phyloP scores from a whole-genome alignment of 2,113 vertebrate species.

The Regulus satrapa region DNA sequence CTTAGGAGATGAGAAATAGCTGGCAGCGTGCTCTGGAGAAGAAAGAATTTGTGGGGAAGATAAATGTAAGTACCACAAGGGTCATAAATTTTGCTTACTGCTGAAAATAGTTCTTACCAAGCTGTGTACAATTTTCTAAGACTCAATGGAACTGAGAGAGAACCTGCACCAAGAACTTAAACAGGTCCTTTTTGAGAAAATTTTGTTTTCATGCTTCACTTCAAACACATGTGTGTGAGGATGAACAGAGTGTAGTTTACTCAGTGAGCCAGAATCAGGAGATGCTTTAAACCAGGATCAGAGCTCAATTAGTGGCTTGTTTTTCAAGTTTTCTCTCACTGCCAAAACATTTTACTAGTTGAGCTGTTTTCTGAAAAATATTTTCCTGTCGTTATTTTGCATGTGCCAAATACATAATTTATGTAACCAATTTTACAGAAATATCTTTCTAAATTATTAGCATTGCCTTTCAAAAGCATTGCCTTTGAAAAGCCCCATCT shows the following conservation, averaged over 20 bases:
- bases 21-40: background rate
- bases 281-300: background rate
- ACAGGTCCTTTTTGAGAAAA: background rate
- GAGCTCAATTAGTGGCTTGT: background rate
- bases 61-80: background rate
- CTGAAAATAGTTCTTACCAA: background rate
- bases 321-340: background rate
- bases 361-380: background rate
- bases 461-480: background rate
- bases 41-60: slow-evolving; percentile 1
- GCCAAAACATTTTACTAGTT: background rate
- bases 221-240: background rate
- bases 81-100: slow-evolving; percentile 27
- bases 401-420: background rate
- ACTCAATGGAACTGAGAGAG: background rate
- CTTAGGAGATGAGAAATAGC: slow-evolving; percentile 2
- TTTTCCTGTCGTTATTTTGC: background rate
- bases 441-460: background rate
- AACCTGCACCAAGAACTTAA: background rate
- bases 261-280: background rate
- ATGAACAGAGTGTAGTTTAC: background rate
- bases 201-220: background rate
- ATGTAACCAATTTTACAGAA: background rate
- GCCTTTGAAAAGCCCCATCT: background rate
- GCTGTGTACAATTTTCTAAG: background rate